Conservation (phyloP, 2,888 invertebrate species). For the Sarcophaga caerulescens region DNA sequence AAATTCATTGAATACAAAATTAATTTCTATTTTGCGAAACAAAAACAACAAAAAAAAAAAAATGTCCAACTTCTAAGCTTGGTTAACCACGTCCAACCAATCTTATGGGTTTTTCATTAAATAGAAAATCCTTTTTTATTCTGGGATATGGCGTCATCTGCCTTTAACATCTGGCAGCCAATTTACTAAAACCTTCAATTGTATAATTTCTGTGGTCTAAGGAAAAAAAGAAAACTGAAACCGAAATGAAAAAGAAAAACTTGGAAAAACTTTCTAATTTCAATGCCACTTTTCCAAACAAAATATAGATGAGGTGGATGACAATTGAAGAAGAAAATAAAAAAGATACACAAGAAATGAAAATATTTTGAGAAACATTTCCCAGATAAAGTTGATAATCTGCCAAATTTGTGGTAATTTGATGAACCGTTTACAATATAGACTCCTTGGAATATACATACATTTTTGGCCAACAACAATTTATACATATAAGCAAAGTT, state of each 20-base stretch:
- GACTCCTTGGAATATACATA: not conserved
- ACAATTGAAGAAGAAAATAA: no score
- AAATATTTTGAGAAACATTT: not conserved
- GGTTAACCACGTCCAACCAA: not conserved
- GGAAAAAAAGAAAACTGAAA: not conserved
- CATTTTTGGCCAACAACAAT: not conserved
- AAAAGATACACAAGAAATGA: no score
- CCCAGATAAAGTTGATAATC: conserved; percentile 59
- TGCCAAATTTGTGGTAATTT: conserved; percentile 66
- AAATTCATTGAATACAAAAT: no score
- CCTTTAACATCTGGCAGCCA: not conserved
- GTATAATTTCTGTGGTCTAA: not conserved
- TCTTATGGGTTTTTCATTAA: not conserved
- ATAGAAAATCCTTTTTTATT: not conserved
- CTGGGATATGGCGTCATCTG: no score
- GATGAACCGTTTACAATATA: conserved; percentile 47
- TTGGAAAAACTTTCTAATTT: not conserved
- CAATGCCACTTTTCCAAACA: not conserved
- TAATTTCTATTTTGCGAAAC: no score
- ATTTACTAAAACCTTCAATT: not conserved
- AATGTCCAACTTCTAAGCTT: no score
- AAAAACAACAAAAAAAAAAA: no score
- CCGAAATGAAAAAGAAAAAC: not conserved
- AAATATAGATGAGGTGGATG: no score
- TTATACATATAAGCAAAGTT: not conserved